A percentile compares a stretch with the other conserved stretches of the same genome.
These are phyloP conservation scores for Acanthurus tractus DNA, from an alignment of 2,797 vertebrate genomes.

Conservation along the genomic window DNA sequence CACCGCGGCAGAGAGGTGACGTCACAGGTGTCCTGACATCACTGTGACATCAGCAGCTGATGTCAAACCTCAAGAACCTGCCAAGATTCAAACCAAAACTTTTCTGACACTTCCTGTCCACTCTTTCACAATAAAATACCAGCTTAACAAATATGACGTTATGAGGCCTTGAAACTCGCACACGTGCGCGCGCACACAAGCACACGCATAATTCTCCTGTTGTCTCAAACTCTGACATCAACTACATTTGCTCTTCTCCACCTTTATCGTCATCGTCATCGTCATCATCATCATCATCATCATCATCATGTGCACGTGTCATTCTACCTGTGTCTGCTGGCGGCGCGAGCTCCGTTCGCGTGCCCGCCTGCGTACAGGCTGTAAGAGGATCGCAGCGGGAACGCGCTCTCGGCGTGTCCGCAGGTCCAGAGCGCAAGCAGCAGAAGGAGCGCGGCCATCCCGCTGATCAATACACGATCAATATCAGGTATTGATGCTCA, in stretches of 20 bases:
- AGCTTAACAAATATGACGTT: not conserved
- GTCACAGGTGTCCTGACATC: too few relatives aligned
- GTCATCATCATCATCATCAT: not conserved
- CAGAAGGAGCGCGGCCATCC: slow-evolving; percentile 63
- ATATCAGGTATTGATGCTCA: slow-evolving; percentile 17
- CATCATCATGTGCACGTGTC: slow-evolving; percentile 55
- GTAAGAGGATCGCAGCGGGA: slow-evolving; percentile 66
- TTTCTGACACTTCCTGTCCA: not conserved
- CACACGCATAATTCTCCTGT: not conserved
- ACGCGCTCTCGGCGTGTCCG: slow-evolving; percentile 64
- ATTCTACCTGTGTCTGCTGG: slow-evolving; percentile 77
- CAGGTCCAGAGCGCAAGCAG: slow-evolving; percentile 67
- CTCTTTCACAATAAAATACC: slow-evolving; percentile 25
- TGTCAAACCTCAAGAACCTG: not conserved
- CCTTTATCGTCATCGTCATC: not conserved
- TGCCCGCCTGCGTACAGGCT: slow-evolving; percentile 68
- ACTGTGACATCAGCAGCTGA: not conserved
- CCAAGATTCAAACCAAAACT: slow-evolving; percentile 15
- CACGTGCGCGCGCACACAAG: not conserved
- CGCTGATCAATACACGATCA: slow-evolving; percentile 47
- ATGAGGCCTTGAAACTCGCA: too few relatives aligned
- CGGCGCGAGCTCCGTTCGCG: slow-evolving; percentile 60
- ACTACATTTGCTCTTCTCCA: not conserved
- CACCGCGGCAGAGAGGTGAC: not conserved
- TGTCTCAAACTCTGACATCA: slow-evolving; percentile 23